These are phyloP conservation scores for Microplitis manilae DNA, from an alignment of 2,888 invertebrate species.

Conservation along the genomic window DNA sequence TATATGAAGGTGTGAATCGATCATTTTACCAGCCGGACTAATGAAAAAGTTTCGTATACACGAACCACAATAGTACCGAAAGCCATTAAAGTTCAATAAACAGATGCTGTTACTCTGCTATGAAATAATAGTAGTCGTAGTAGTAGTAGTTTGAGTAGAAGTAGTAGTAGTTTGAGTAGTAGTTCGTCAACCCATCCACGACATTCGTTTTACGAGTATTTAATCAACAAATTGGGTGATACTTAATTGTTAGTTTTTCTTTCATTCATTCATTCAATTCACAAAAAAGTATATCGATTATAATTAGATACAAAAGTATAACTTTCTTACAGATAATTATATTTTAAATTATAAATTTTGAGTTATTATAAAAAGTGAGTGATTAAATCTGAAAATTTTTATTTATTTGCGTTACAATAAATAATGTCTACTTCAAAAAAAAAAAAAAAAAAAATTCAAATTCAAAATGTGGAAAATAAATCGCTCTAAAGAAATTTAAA, in stretches of 20 bases:
- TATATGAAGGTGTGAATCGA: neutral
- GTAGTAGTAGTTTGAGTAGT: neutral
- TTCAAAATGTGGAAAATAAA: too few relatives aligned
- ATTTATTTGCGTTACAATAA: too few relatives aligned
- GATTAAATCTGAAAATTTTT: too few relatives aligned
- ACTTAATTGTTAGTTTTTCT: slow-evolving; percentile 16
- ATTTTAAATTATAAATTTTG: too few relatives aligned
- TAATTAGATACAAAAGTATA: too few relatives aligned
- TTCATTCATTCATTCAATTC: neutral
- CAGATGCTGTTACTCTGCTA: slow-evolving; percentile 24
- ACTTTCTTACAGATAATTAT: too few relatives aligned
- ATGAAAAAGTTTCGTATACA: slow-evolving; percentile 31
- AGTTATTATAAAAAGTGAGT: too few relatives aligned
- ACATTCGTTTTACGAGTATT: neutral
- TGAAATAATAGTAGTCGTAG: neutral
- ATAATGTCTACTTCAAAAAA: too few relatives aligned
- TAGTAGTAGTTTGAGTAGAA: neutral
- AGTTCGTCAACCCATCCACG: slow-evolving; percentile 1
- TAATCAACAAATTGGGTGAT: neutral
- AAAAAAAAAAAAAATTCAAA: too few relatives aligned
- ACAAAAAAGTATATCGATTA: neutral
- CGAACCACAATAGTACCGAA: slow-evolving; percentile 29
- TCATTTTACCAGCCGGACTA: slow-evolving; percentile 2
- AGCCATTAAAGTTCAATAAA: slow-evolving; percentile 32
- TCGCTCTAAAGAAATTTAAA: too few relatives aligned